A percentile compares a stretch with the other conserved stretches of the same genome.
These are phyloP conservation scores for Alexandromys fortis DNA, from an alignment of 2,113 vertebrate genomes.

Conservation along the genomic window DNA sequence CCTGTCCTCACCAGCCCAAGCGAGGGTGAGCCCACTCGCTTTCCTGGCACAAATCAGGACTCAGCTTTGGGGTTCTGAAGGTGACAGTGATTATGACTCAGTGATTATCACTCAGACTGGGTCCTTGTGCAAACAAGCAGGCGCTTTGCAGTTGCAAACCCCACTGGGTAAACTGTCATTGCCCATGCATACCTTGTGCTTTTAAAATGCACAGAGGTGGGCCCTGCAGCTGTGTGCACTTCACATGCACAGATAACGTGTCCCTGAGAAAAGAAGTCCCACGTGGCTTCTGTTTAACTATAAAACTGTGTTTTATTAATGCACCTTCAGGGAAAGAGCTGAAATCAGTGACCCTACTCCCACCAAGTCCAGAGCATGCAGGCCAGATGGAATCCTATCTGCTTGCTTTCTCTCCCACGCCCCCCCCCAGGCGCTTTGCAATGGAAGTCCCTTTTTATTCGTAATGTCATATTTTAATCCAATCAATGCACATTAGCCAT, in stretches of 20 bases:
- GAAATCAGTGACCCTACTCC: constrained; percentile 68
- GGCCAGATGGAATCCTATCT: constrained; percentile 57
- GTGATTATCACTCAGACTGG: constrained; percentile 36
- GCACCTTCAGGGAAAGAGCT: constrained; percentile 62
- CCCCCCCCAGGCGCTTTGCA: constrained; percentile 64
- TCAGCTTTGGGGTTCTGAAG: constrained; percentile 20
- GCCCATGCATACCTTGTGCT: constrained; percentile 32
- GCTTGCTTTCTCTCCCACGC: background rate
- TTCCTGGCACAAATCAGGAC: background rate
- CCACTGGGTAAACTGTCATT: constrained; percentile 60
- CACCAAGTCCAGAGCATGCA: constrained; percentile 63
- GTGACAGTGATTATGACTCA: constrained; percentile 56
- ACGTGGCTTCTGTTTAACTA: constrained; percentile 55
- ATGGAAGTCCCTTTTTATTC: constrained; percentile 57
- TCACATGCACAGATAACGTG: constrained; percentile 31
- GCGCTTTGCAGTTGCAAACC: constrained; percentile 50
- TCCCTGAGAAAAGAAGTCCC: constrained; percentile 51
- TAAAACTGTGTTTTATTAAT: constrained; percentile 76
- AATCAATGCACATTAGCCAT: constrained; percentile 82
- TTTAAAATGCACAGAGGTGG: constrained; percentile 44
- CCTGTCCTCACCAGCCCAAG: background rate
- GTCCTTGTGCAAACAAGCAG: constrained; percentile 61
- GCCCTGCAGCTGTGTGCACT: constrained; percentile 17
- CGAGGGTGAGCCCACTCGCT: background rate
- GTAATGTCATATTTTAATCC: constrained; percentile 83